Conservation (phyloP, 1,140 invertebrate species). For the Reticulitermes speratus region DNA sequence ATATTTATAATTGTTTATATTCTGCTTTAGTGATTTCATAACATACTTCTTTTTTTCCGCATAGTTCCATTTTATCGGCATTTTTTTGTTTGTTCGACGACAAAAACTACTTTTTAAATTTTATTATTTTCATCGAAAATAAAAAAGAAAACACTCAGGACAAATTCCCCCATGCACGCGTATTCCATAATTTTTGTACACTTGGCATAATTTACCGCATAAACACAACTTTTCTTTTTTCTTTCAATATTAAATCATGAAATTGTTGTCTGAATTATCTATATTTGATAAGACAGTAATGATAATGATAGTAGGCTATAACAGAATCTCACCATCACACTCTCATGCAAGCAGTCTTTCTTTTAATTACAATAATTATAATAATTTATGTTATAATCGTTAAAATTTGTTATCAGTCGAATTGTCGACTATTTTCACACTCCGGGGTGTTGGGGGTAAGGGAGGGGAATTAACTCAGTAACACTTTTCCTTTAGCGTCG, state of each 20-base stretch:
- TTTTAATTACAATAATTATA: constrained; percentile 16
- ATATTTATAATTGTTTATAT: constrained; percentile 2
- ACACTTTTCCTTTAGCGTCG: background rate
- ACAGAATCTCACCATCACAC: background rate
- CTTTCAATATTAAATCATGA: background rate
- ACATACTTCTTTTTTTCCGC: background rate
- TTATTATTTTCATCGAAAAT: background rate
- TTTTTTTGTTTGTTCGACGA: background rate
- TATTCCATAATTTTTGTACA: background rate
- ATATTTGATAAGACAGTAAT: background rate
- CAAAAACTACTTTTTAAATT: background rate
- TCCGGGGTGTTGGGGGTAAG: too few species aligned
- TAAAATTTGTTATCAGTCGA: background rate
- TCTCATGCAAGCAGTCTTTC: background rate
- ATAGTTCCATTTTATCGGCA: background rate
- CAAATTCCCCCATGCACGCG: background rate
- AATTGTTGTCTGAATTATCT: background rate
- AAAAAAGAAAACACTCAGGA: background rate
- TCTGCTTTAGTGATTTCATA: background rate
- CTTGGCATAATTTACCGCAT: background rate
- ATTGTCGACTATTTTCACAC: background rate
- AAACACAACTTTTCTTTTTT: background rate
- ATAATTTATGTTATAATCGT: background rate
- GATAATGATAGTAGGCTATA: background rate
- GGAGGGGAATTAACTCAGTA: too few species aligned